Base-by-base conservation (phyloP, 2,113 vertebrate genomes). In the Amblyopsis rosae region DNA sequence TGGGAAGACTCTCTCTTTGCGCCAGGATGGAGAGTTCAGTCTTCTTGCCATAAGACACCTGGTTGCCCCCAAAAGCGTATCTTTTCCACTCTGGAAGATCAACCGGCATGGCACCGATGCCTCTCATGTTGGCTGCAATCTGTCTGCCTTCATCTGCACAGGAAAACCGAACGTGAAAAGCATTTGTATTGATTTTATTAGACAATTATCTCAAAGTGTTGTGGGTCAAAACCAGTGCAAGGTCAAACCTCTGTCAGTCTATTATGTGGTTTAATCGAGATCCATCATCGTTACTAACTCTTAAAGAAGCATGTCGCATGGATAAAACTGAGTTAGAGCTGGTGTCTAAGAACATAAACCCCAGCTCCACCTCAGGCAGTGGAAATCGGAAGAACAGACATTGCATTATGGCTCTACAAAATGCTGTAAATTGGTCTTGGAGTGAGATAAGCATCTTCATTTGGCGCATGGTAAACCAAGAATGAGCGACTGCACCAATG, bases 111-210 rank as follows among this genome's bases (percentile, higher is more conserved):
- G 96, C 95, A 17, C 95, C 96, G 68, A 96, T 96, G 12, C 96
- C 96, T 59, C 95, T 75, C 96, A 98, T 96, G 83, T 98, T 98
- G 74, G 96, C 96, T n/a, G 96, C 95, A 35, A 98, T 98, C 91
- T 98, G 96, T 71, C 96, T 93, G 65, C 96, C 96, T 71, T 98
- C 96, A 82, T 91, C 96, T 95, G 77, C 65, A 47, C 33, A 35
- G 59, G 57, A 63, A 69, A 64, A 69, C 69, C 19, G 4, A 17
- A 17, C 3, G 4, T 47, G 16, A 12, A 45, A 45, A 32, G 35
- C 33, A 12, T 51, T 51, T 51, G 11, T 51, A 7, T 51, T 11
- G 49, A 11, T 51, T 51, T 51, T 51, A 57, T 16, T 16, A 9
- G 9, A 16, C 17, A 9, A 10, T 15, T 12, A 11, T 51, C 13